Conservation (phyloP, 2,113 vertebrate genomes). For the Halichoerus grypus region DNA sequence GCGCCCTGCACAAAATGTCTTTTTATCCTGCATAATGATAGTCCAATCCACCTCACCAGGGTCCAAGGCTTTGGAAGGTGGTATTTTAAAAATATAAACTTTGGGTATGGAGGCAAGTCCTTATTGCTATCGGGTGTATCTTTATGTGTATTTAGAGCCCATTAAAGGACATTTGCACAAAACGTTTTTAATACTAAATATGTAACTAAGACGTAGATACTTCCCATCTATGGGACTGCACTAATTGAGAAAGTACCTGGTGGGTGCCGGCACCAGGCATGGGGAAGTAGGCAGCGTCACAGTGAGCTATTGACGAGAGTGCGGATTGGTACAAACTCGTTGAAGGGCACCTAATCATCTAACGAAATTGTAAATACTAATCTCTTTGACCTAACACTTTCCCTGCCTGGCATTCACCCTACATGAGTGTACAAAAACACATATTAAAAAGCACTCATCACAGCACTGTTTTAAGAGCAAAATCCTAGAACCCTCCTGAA, state of each 20-base stretch:
- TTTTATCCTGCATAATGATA: not conserved
- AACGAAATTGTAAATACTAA: not conserved
- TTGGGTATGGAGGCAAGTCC: not conserved
- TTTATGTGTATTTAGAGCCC: not conserved
- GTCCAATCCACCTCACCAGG: not conserved
- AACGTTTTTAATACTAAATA: not conserved
- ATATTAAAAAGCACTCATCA: not conserved
- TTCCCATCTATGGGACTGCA: not conserved
- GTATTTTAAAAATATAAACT: not conserved
- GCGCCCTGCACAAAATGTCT: too few species aligned
- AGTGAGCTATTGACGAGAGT: fast-evolving
- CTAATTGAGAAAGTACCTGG: not conserved
- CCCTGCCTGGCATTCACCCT: not conserved
- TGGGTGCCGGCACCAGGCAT: not conserved
- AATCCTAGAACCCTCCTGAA: not conserved
- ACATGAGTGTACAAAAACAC: not conserved
- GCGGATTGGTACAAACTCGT: not conserved
- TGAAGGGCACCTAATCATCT: not conserved
- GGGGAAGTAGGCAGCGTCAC: not conserved
- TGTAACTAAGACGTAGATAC: not conserved
- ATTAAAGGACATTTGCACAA: not conserved
- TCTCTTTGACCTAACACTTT: not conserved
- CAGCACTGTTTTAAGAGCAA: not conserved
- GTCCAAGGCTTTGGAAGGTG: not conserved
- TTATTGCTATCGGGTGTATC: not conserved